Evolutionary conservation across 2,113 vertebrate species (phyloP), one percentile per base, ranked within the genome.

Genomic region (Lagopus leucura): DNA sequence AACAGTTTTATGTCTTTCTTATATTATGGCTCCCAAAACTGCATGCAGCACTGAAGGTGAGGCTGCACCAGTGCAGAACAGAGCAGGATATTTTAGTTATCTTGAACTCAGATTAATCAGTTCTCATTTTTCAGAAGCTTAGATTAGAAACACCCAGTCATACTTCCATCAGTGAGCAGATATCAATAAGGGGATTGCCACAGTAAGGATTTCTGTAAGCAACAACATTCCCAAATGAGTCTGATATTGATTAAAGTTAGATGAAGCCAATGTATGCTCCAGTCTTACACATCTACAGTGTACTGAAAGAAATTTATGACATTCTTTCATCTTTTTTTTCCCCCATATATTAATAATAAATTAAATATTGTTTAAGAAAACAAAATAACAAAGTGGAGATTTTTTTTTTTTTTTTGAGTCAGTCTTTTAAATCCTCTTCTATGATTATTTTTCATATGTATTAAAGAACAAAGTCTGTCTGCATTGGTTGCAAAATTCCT

Each of bases 311-410:
- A 50, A 3, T 34, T 55, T 45, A 34, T 52, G 11, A 25, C 4
- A 40, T 61, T 70, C 24, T 42, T 78, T 91, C 8, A 13, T 92
- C 12, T 48, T 60, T 91, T 91, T 86, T 91, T 84, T 45, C 36
- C 36, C 21, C 79, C 77, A 71, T 67, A 54, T 4, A 88, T 85
- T 86, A 97, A 97, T 90, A 96, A 95, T 87, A 84, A 93, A 97
- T 94, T 84, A 82, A 94, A 58, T 74, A 34, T 79, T 76, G 11
- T 86, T 97, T 90, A 71, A 71, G 21, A 72, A 88, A 92, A 88
- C 42, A 88, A 88, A 40, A 63, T 61, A 58, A 34, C 18, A 72
- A 82, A 91, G 11, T 71, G 45, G 72, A 92, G 61, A 72, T 40
- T 3, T 14, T 94, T 38, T 38, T 3, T 4, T 3, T 14, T 4